phyloP scores from a whole-genome alignment of 1,140 invertebrate species.

The Watersipora subatra region DNA sequence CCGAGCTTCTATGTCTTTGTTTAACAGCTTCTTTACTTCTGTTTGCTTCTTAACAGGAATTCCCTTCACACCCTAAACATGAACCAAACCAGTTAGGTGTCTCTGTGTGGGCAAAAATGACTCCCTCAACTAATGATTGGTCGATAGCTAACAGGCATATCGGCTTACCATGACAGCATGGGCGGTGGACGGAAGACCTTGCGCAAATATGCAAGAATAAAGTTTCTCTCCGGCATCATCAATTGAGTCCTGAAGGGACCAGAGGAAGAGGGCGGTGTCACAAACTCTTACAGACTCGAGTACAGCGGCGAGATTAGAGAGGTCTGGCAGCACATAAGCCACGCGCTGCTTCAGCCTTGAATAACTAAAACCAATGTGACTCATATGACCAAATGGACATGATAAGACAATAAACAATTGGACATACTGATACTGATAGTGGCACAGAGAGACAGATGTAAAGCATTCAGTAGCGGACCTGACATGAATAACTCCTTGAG shows the following conservation, averaged over 20 bases:
- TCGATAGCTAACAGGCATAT: too few species aligned
- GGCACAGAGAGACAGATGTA: not conserved
- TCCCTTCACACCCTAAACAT: conserved; percentile 21
- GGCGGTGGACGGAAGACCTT: conserved; percentile 66
- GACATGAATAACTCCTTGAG: conserved; percentile 55
- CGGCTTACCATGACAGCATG: conserved; percentile 40
- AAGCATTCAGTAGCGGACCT: conserved; percentile 43
- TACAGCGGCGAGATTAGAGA: conserved; percentile 55
- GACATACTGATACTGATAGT: too few species aligned
- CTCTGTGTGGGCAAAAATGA: not conserved
- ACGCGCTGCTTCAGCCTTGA: conserved; percentile 73
- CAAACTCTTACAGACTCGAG: conserved; percentile 72
- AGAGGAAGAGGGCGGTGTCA: conserved; percentile 64
- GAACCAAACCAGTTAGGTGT: not conserved
- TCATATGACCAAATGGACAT: not conserved
- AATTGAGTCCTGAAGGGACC: conserved; percentile 47
- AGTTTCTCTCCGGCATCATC: conserved; percentile 63
- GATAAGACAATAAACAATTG: too few species aligned
- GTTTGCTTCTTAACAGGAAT: conserved; percentile 48
- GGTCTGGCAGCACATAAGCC: conserved; percentile 57
- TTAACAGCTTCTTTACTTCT: conserved; percentile 57
- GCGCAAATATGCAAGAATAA: conserved; percentile 57
- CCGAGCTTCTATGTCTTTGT: conserved; percentile 61
- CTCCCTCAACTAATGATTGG: too few species aligned
- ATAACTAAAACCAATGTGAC: conserved; percentile 45